Percentiles rank a stretch among this genome's conserved stretches.
Evolutionary conservation across 2,113 vertebrate species (phyloP).

Genomic region (Rhea americana): DNA sequence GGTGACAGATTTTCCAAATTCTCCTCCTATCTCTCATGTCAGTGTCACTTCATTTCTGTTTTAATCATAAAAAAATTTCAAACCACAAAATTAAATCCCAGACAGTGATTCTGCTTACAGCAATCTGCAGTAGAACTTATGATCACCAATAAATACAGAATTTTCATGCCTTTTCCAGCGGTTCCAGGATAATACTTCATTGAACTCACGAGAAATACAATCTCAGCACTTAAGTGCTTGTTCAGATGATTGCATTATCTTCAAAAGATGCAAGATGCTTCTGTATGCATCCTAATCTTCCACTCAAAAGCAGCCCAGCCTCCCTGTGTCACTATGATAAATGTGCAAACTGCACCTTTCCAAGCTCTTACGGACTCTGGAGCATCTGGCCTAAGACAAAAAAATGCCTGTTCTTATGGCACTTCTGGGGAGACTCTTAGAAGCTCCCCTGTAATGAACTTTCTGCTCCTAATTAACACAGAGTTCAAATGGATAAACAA

Average conservation of each 20-base stretch:
- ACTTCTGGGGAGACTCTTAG: background rate
- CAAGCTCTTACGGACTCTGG: background rate
- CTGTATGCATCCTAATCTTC: background rate
- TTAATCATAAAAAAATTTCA: background rate
- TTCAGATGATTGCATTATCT: background rate
- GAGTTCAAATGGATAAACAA: background rate
- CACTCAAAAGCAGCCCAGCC: background rate
- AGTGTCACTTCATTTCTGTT: background rate
- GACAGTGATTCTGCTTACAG: background rate
- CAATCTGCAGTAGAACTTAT: background rate
- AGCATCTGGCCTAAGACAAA: background rate
- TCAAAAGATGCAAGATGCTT: background rate
- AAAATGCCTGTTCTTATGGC: background rate
- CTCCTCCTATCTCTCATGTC: background rate
- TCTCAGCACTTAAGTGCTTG: background rate
- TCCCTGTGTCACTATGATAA: background rate
- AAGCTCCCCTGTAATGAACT: background rate
- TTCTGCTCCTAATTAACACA: background rate
- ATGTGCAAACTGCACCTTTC: background rate
- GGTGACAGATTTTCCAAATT: background rate
- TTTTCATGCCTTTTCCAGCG: background rate
- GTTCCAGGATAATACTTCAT: background rate
- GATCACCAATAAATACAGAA: background rate
- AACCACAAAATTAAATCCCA: background rate
- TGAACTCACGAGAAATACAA: background rate